Evolutionary conservation across 2,113 vertebrate genomes (phyloP), one percentile per base, ranked within the genome.

Genomic region (Sprattus sprattus): DNA sequence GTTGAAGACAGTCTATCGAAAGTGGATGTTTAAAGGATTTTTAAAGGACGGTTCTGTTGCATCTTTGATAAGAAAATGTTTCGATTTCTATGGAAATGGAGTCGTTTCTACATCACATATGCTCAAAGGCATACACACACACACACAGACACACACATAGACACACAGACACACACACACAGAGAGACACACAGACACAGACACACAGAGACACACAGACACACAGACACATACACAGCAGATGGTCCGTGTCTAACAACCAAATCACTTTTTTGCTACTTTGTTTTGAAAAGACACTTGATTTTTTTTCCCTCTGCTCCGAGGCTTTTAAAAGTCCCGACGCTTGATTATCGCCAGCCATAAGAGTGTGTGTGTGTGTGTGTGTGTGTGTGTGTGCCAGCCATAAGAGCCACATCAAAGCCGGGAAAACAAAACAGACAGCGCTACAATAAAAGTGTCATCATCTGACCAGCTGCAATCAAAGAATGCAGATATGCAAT

Each of bases 381-480:
- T n/a, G n/a, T n/a, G n/a, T n/a, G n/a, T n/a, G n/a, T n/a, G n/a
- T n/a, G n/a, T n/a, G n/a, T n/a, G 25, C 39, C 32, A 13, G 28
- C 71, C 32, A 2, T 39, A 11, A 75, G 71, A 39, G 71, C 25
- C 3, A 16, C 71, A 78, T 71, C 64, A 39, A 44, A 39, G 32
- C 28, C 39, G 10, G 13, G 32, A 44, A 3, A 52, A 28, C 45
- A 10, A 32, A 47, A 75, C 57, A 45, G 67, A 47, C 44, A 20
- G 71, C 44, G 71, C 32, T 0, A n/a, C n/a, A 32, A 78, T 78
- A 78, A 78, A 39, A 78, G 71, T 78, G 71, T 78, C 71, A 78
- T 78, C 25, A 78, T 78, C 71, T 78, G 71, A 78, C 71, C 71
- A 67, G 25, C 71, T 39, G 71, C 71, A 78, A 78, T 78, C 71